These are phyloP conservation scores for Noturus placidus DNA, from an alignment of 2,113 vertebrate genomes.

Conservation along the genomic window DNA sequence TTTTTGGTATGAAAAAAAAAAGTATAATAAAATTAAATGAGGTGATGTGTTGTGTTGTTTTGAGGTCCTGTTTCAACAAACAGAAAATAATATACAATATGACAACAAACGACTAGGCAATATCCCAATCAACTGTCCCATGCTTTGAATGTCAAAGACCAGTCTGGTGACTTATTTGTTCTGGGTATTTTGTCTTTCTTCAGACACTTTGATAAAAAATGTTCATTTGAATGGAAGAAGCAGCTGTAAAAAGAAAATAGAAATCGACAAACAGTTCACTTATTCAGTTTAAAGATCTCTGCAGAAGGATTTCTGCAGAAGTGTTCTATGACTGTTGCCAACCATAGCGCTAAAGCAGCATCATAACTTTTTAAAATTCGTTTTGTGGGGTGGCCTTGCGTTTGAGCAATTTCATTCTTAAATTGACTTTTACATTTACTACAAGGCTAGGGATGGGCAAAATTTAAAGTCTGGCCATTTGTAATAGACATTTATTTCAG, in stretches of 20 bases:
- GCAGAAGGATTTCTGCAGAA: constrained; percentile 62
- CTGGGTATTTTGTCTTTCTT: constrained; percentile 57
- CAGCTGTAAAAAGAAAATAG: constrained; percentile 63
- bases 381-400: constrained; percentile 47
- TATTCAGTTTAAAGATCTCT: constrained; percentile 60
- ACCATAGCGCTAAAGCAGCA: constrained; percentile 73
- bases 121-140: constrained; percentile 61
- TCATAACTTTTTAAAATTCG: constrained; percentile 26
- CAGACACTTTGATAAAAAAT: constrained; percentile 62
- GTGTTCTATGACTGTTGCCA: constrained; percentile 72
- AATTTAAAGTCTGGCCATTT: neutral
- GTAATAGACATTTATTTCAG: constrained; percentile 32
- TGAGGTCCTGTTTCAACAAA: constrained; percentile 83
- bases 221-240: constrained; percentile 69
- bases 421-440: constrained; percentile 36
- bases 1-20: constrained; percentile 75
- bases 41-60: constrained; percentile 83
- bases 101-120: constrained; percentile 69
- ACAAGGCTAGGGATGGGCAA: constrained; percentile 4
- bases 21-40: constrained; percentile 72
- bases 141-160: constrained; percentile 74
- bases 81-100: constrained; percentile 78
- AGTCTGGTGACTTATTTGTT: constrained; percentile 57
- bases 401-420: constrained; percentile 21
- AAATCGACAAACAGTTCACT: constrained; percentile 61